phyloP scores from a whole-genome alignment of 2,888 invertebrate genomes.

The Anthophora plumipes region DNA sequence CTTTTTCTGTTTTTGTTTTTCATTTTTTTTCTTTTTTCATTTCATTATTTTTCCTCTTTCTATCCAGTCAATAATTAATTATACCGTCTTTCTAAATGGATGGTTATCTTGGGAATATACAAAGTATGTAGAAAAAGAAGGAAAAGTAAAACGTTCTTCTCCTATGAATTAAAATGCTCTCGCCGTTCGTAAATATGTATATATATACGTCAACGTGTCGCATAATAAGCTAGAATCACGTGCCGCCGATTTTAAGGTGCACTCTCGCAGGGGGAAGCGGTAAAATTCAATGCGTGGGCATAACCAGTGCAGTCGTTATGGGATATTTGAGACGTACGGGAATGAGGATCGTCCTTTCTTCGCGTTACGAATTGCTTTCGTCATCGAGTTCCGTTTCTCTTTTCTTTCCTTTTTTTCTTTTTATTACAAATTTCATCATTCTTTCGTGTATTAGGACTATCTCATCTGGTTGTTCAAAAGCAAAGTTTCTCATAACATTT shows the following conservation, averaged over 20 bases:
- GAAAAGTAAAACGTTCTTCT: conserved; percentile 71
- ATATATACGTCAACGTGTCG: conserved; percentile 75
- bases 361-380: neutral
- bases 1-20: conserved; percentile 41
- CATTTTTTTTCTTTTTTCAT: conserved; percentile 45
- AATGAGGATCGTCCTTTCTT: conserved; percentile 15
- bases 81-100: conserved; percentile 63
- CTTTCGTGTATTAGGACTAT: neutral
- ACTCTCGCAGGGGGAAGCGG: conserved; percentile 19
- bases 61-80: conserved; percentile 69
- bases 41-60: conserved; percentile 40
- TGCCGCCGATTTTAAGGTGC: conserved; percentile 68
- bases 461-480: no score
- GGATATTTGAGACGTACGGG: neutral
- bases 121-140: conserved; percentile 78
- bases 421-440: neutral
- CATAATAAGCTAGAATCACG: conserved; percentile 67
- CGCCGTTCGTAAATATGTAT: conserved; percentile 65
- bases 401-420: neutral
- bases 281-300: conserved; percentile 41
- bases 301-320: conserved; percentile 53
- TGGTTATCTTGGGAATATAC: conserved; percentile 71
- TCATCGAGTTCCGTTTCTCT: neutral
- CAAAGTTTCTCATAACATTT: no score
- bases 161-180: conserved; percentile 53